Evolutionary conservation across 2,113 vertebrate genomes (phyloP).

Genomic region (Aldabrachelys gigantea): DNA sequence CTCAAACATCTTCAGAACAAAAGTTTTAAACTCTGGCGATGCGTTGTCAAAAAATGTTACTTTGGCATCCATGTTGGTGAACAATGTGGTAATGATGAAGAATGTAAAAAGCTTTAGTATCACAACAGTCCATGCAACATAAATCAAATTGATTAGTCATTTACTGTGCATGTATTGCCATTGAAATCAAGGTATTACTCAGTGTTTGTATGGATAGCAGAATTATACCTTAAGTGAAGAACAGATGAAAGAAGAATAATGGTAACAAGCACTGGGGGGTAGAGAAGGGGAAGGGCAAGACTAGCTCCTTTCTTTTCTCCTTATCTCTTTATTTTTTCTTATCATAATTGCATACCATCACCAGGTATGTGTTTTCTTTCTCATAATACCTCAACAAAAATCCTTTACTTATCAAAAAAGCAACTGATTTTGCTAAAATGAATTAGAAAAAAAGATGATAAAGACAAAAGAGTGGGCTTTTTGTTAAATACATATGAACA

Average conservation of each 20-base stretch:
- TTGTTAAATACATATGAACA: neutral
- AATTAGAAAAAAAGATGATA: neutral
- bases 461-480: neutral
- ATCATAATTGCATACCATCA: neutral
- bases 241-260: neutral
- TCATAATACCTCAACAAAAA: neutral
- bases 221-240: neutral
- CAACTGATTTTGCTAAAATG: neutral
- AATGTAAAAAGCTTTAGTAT: neutral
- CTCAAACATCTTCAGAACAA: neutral
- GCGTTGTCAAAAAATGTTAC: neutral
- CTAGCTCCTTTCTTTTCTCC: neutral
- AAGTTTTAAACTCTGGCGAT: neutral
- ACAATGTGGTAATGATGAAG: neutral
- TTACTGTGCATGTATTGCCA: conserved; percentile 1
- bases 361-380: neutral
- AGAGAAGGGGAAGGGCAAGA: neutral
- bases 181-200: neutral
- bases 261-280: neutral
- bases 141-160: neutral
- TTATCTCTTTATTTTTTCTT: neutral
- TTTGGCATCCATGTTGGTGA: neutral
- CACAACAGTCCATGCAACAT: neutral
- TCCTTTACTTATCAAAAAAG: neutral
- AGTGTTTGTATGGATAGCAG: neutral